Evolutionary conservation across 1,140 invertebrate species (phyloP), one percentile per base, ranked within the genome.

Genomic region (Notospermus geniculatus): DNA sequence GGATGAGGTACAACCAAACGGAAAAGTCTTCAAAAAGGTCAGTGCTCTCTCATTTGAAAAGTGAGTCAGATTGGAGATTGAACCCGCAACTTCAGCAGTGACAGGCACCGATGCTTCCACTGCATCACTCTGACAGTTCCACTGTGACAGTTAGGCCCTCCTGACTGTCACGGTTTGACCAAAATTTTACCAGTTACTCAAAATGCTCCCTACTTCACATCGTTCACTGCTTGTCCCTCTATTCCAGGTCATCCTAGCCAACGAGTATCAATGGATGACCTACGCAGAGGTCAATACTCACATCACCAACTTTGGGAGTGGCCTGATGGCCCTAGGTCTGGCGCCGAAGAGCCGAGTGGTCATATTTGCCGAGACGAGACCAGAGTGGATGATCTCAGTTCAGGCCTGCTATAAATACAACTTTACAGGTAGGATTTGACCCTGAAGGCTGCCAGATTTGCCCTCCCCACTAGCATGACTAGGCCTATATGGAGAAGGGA

Each of bases 321-420:
- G 79, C 11, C 61, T 83, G 27, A 41, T 73, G 7, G 65, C 68
- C 25, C 59, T 83, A 17, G 86, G 84, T 5, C 85, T 89, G 61
- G 80, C 84, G 56, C 85, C 88, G 1, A 84, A 84, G 9, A 81
- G 87, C 54, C 93, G 91, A 69, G 82, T 98, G 62, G 90, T 93
- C 19, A 91, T 99, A 69, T 98, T 97, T 82, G 92, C 95, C 0
- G 97, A 99, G 84, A 99, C 96, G 0, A 84, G 95, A 65, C 90
- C 90, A 25, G 95, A 99, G 84, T 99, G 96, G 95, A 90, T 98
- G 87, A 87, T 97, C 39, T 89, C 93, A 0, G 91, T 94, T 4
- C 90, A 97, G 73, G 92, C 92, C 50, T 91, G 92, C 77, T 95
- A 98, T 80, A 95, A 92, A 74, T 91, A 92, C 78, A 93, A 91